Percentiles rank a stretch among this genome's conserved stretches.
phyloP scores from a whole-genome alignment of 2,113 vertebrate species.

The Sminthopsis crassicaudata region DNA sequence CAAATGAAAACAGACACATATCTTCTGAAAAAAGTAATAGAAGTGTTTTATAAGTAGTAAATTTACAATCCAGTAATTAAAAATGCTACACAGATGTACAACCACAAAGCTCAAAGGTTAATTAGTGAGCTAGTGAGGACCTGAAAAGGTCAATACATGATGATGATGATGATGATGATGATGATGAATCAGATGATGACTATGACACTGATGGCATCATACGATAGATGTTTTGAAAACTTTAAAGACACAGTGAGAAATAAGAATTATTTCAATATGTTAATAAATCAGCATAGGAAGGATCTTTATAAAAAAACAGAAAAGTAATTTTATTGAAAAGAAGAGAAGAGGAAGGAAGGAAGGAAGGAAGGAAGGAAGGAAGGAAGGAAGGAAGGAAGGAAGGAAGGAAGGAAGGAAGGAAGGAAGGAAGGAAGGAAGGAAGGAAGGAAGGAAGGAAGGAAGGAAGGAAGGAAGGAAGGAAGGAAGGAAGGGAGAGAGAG shows the following conservation, averaged over 20 bases:
- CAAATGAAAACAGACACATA: slow-evolving; percentile 59
- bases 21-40: slow-evolving; percentile 42
- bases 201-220: background rate
- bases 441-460: accelerated
- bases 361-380: too few species aligned
- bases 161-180: background rate
- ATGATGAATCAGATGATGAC: too few species aligned
- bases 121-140: slow-evolving; percentile 46
- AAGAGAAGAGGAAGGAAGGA: slow-evolving; percentile 4
- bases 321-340: slow-evolving; percentile 72
- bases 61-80: slow-evolving; percentile 73
- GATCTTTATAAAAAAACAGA: slow-evolving; percentile 72
- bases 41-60: slow-evolving; percentile 75
- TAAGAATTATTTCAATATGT: slow-evolving; percentile 36
- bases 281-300: slow-evolving; percentile 69
- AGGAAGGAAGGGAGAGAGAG: too few species aligned
- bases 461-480: too few species aligned
- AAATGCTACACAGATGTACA: slow-evolving; percentile 76
- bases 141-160: background rate
- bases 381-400: too few species aligned
- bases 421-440: background rate
- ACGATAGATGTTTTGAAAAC: background rate
- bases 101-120: slow-evolving; percentile 73
- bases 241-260: background rate
- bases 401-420: too few species aligned